Percentiles rank a stretch among this genome's conserved stretches.
These are phyloP conservation scores for Cynodonichthys magdalenae DNA, from an alignment of 2,797 vertebrate species.

Conservation along the genomic window DNA sequence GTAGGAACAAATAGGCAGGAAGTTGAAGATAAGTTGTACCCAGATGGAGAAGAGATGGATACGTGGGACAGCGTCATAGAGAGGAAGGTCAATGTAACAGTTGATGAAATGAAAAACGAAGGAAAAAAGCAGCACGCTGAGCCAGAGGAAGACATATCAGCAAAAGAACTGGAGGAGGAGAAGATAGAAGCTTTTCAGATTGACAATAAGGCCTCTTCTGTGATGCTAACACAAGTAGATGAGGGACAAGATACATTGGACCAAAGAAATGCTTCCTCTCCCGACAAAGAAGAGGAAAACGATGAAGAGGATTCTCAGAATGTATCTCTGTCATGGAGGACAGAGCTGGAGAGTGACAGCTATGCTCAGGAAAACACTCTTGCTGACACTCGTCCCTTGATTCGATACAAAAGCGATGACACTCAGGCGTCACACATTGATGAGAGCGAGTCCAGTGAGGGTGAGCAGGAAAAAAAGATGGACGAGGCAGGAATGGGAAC, in stretches of 20 bases:
- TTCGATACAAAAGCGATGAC: constrained; percentile 81
- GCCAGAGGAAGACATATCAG: constrained; percentile 70
- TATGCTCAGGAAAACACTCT: constrained; percentile 83
- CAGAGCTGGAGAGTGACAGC: constrained; percentile 77
- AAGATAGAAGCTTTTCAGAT: constrained; percentile 13
- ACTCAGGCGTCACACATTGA: constrained; percentile 68
- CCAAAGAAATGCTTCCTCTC: constrained; percentile 10
- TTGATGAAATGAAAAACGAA: constrained; percentile 20
- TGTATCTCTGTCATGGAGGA: constrained; percentile 76
- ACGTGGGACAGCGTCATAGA: constrained; percentile 75
- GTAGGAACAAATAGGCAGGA: constrained; percentile 10
- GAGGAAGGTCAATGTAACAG: constrained; percentile 42
- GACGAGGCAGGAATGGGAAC: constrained; percentile 40
- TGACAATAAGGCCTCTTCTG: neutral
- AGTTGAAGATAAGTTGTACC: constrained; percentile 64
- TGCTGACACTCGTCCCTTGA: constrained; percentile 81
- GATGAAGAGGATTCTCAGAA: constrained; percentile 77
- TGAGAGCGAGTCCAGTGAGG: constrained; percentile 73
- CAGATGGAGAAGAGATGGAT: constrained; percentile 76
- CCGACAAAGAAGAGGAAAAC: constrained; percentile 48
- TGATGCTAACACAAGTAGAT: constrained; percentile 8
- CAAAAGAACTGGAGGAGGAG: constrained; percentile 35
- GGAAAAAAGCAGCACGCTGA: constrained; percentile 53
- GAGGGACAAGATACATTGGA: neutral
- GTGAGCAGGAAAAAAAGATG: constrained; percentile 66